Conservation (phyloP, 2,888 invertebrate species). For the Diaperis boleti region DNA sequence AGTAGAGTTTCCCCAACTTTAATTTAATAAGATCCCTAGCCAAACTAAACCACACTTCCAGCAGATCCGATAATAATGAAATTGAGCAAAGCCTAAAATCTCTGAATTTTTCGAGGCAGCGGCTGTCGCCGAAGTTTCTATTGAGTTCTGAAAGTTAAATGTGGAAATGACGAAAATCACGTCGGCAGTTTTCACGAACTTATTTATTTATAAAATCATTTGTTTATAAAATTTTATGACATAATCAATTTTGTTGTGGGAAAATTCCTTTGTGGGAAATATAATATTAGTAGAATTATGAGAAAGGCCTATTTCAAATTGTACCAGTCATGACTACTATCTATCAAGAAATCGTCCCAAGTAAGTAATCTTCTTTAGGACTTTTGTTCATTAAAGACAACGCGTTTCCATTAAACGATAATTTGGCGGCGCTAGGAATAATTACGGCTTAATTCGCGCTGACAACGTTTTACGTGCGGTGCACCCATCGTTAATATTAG, state of each 20-base stretch:
- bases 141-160: constrained; percentile 17
- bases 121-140: constrained; percentile 15
- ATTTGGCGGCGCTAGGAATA: constrained; percentile 10
- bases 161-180: constrained; percentile 17
- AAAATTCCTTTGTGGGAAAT: constrained; percentile 50
- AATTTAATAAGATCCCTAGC: constrained; percentile 17
- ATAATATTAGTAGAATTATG: constrained; percentile 30
- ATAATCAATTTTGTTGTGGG: constrained; percentile 51
- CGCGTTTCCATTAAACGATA: constrained; percentile 20
- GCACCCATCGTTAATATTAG: constrained; percentile 14
- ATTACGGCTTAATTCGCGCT: constrained; percentile 24
- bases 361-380: constrained; percentile 19
- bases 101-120: constrained; percentile 3
- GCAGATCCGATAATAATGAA: constrained; percentile 17
- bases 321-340: constrained; percentile 43
- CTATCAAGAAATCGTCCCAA: constrained; percentile 26
- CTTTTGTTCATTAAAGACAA: constrained; percentile 6
- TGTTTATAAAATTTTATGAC: constrained; percentile 54
- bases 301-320: constrained; percentile 40
- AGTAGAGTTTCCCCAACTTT: constrained; percentile 9
- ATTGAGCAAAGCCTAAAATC: constrained; percentile 18
- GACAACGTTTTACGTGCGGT: constrained; percentile 19
- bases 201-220: constrained; percentile 55
- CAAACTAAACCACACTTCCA: constrained; percentile 5
- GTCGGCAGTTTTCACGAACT: constrained; percentile 17